These are phyloP conservation scores for Thecocarcelia acutangulata DNA, from an alignment of 2,888 invertebrate genomes.

Conservation along the genomic window DNA sequence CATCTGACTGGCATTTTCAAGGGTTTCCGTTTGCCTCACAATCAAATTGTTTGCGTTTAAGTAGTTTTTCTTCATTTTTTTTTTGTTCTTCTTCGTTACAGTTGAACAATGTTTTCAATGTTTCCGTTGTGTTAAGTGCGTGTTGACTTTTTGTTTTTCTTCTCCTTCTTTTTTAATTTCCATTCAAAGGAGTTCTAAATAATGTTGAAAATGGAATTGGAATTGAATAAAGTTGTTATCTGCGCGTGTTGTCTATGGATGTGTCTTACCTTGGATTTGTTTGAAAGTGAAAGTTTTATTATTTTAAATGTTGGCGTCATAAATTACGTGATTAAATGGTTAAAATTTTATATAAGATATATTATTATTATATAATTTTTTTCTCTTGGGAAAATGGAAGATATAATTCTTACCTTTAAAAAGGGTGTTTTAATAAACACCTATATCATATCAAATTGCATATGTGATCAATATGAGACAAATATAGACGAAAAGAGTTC, in stretches of 20 bases:
- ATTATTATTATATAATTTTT: no score
- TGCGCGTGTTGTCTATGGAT: constrained; percentile 21
- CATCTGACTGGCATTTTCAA: constrained; percentile 36
- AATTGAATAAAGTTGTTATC: constrained; percentile 48
- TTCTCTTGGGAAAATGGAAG: no score
- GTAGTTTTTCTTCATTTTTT: constrained; percentile 32
- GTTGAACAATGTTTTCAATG: constrained; percentile 58
- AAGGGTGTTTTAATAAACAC: no score
- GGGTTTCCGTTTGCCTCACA: constrained; percentile 34
- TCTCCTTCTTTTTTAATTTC: not conserved
- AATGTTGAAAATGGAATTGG: not conserved
- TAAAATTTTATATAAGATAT: not conserved
- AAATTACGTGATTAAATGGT: constrained; percentile 26
- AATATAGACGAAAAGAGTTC: no score
- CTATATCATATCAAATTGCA: no score
- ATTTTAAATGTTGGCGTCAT: constrained; percentile 32
- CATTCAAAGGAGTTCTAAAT: constrained; percentile 24
- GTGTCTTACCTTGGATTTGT: constrained; percentile 50
- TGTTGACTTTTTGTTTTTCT: constrained; percentile 52
- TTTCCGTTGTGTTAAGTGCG: constrained; percentile 67
- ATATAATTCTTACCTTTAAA: no score
- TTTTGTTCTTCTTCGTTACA: not conserved
- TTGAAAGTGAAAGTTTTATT: constrained; percentile 28
- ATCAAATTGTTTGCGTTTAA: constrained; percentile 42
- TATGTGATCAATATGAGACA: no score